phyloP scores from a whole-genome alignment of 2,113 vertebrate species.

The Apeltes quadracus region DNA sequence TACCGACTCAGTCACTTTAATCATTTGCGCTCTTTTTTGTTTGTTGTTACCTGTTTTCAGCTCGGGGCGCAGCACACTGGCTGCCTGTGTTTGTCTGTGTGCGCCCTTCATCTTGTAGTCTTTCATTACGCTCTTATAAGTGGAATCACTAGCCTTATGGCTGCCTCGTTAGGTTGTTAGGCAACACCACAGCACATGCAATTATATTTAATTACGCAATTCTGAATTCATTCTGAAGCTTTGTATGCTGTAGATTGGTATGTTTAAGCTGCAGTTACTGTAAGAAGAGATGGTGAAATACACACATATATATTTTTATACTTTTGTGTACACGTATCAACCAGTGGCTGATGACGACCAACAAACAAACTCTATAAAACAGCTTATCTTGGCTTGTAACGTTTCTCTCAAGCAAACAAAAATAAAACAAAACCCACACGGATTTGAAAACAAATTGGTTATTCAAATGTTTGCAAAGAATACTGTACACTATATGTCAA shows the following conservation, averaged over 20 bases:
- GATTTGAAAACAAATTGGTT: neutral
- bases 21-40: conserved; percentile 28
- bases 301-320: neutral
- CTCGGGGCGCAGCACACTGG: conserved; percentile 33
- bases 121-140: conserved; percentile 71
- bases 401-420: neutral
- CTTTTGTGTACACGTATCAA: neutral
- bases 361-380: neutral
- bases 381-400: neutral
- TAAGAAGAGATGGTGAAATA: neutral
- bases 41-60: neutral
- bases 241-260: conserved; percentile 49
- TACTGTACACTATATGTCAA: neutral
- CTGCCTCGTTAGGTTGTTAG: conserved; percentile 68
- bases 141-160: conserved; percentile 62
- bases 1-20: conserved; percentile 36
- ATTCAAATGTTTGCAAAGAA: neutral
- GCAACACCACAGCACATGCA: conserved; percentile 64
- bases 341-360: neutral
- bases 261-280: conserved; percentile 37
- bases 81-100: conserved; percentile 50
- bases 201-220: conserved; percentile 73
- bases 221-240: conserved; percentile 62
- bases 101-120: conserved; percentile 63
- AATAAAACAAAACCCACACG: neutral